Evolutionary conservation across 2,888 invertebrate genomes (phyloP).

Genomic region (Drosophila infuscata): DNA sequence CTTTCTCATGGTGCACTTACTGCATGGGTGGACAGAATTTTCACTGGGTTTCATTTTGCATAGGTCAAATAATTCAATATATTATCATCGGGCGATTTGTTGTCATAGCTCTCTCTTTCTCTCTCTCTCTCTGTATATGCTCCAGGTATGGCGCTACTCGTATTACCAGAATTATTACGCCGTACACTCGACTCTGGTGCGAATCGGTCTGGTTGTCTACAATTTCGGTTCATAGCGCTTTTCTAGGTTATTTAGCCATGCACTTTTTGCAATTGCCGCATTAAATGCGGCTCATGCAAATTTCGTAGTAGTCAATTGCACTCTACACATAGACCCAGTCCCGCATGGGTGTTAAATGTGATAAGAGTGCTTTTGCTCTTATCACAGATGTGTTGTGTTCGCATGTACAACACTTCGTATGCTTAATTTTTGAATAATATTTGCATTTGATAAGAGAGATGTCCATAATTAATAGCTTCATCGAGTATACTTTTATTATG

Average conservation of each 20-base stretch:
- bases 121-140: neutral
- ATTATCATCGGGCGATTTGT: conserved; percentile 43
- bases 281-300: conserved; percentile 44
- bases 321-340: conserved; percentile 15
- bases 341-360: conserved; percentile 38
- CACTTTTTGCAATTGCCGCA: conserved; percentile 52
- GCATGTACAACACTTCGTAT: conserved; percentile 38
- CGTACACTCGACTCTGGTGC: conserved; percentile 6
- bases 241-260: conserved; percentile 65
- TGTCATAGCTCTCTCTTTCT: conserved; percentile 47
- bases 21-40: conserved; percentile 58
- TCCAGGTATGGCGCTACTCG: conserved; percentile 45
- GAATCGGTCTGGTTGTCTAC: conserved; percentile 52
- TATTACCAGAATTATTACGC: conserved; percentile 26
- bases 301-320: conserved; percentile 41
- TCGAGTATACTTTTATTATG: neutral
- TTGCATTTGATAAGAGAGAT: neutral
- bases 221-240: conserved; percentile 61
- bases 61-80: conserved; percentile 64
- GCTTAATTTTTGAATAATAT: conserved; percentile 15
- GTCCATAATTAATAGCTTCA: neutral
- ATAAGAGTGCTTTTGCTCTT: conserved; percentile 18
- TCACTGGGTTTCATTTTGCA: conserved; percentile 52
- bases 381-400: neutral
- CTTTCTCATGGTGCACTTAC: conserved; percentile 38